Conservation (phyloP, 64 coral and sea anemone genomes). For the Montipora efflorescens region DNA sequence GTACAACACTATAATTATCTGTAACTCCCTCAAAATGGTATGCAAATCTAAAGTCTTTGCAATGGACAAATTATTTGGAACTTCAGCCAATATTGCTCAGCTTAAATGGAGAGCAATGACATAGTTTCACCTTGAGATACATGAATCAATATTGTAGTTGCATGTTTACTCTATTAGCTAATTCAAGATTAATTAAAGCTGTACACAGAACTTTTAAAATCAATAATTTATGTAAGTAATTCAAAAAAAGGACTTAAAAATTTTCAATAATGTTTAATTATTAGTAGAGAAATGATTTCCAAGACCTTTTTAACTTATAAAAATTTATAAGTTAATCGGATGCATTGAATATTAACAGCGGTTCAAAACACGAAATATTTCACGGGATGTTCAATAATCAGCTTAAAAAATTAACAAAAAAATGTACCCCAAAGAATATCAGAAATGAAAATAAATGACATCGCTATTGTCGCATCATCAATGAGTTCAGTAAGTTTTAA, state of each 20-base stretch:
- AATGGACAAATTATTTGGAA: neutral
- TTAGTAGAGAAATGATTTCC: too few relatives aligned
- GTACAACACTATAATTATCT: neutral
- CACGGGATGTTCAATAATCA: neutral
- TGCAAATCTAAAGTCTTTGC: neutral
- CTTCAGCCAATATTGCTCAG: neutral
- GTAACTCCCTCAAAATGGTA: neutral
- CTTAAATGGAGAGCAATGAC: neutral
- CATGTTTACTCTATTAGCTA: neutral
- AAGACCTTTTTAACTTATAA: too few relatives aligned
- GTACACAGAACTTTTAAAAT: too few relatives aligned
- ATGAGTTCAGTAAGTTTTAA: neutral
- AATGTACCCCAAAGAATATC: neutral
- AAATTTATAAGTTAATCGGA: too few relatives aligned
- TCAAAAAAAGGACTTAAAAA: too few relatives aligned
- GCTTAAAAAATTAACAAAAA: slow-evolving; percentile 23
- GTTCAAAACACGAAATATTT: neutral
- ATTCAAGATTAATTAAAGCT: neutral
- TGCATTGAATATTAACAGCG: neutral
- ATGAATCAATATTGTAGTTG: too few relatives aligned
- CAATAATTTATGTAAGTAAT: too few relatives aligned
- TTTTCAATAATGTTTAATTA: too few relatives aligned
- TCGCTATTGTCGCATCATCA: neutral
- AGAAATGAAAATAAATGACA: neutral
- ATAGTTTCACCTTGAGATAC: too few relatives aligned